phyloP scores from a whole-genome alignment of 1,140 invertebrate genomes.

The Ephestia elutella region DNA sequence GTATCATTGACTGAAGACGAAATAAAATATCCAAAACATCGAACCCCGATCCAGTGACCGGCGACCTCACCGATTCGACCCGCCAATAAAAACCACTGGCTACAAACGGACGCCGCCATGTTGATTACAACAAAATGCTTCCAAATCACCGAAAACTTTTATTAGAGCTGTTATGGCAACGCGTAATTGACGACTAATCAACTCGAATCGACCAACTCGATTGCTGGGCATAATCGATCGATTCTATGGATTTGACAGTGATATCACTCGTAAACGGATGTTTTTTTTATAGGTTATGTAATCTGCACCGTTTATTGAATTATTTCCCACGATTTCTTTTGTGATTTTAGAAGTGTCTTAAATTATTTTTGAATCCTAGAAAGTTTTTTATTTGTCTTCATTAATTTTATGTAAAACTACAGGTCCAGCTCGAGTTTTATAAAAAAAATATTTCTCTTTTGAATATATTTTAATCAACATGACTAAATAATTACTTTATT shows the following conservation, averaged over 20 bases:
- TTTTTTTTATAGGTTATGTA: constrained; percentile 8
- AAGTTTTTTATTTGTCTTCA: no score
- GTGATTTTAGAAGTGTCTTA: background rate
- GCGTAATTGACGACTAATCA: constrained; percentile 69
- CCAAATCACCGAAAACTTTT: constrained; percentile 64
- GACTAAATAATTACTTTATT: no score
- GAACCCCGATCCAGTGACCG: constrained; percentile 34
- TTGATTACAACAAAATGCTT: constrained; percentile 71
- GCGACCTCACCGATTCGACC: constrained; percentile 64
- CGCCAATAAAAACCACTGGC: constrained; percentile 62
- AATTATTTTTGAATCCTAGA: no score
- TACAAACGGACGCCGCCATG: constrained; percentile 61
- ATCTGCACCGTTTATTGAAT: constrained; percentile 1
- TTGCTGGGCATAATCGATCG: constrained; percentile 10
- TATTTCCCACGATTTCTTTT: constrained; percentile 5
- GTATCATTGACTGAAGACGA: no score
- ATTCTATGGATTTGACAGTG: constrained; percentile 24
- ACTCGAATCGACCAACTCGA: constrained; percentile 23
- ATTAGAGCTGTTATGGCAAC: constrained; percentile 62
- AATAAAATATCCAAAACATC: no score
- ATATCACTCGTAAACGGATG: constrained; percentile 20
- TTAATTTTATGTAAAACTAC: no score
- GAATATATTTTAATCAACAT: no score
- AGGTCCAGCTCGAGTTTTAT: no score
- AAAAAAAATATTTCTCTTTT: no score